Percentiles rank a stretch among this genome's conserved stretches.
Evolutionary conservation across 2,113 vertebrate genomes (phyloP).

Genomic region (Mellivora capensis): DNA sequence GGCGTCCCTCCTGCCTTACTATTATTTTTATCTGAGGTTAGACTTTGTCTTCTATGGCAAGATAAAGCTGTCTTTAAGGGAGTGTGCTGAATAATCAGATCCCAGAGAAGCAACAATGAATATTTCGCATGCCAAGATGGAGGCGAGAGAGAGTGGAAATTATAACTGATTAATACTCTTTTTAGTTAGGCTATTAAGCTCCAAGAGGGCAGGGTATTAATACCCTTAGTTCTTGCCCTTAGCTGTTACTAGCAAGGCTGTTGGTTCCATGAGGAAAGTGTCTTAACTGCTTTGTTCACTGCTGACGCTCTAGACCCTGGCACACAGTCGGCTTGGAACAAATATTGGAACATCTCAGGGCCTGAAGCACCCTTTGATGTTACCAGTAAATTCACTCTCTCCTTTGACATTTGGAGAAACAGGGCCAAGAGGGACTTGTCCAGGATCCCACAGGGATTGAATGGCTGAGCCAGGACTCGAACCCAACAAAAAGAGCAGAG

Average conservation of each 20-base stretch:
- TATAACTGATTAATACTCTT: background rate
- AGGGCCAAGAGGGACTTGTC: background rate
- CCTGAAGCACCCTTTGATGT: background rate
- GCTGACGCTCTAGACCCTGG: background rate
- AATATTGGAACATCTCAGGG: background rate
- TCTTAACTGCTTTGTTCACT: background rate
- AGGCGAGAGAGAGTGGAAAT: background rate
- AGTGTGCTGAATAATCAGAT: background rate
- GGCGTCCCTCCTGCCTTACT: background rate
- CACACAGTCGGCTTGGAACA: background rate
- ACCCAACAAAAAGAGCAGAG: background rate
- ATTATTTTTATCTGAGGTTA: background rate
- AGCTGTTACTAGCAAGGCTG: background rate
- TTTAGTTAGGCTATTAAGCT: background rate
- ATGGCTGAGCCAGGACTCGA: background rate
- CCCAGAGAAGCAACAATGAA: background rate
- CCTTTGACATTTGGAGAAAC: background rate
- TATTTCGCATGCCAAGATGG: background rate
- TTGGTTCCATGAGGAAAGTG: background rate
- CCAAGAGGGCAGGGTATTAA: background rate
- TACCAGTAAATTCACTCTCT: background rate
- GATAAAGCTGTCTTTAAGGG: conserved; percentile 30
- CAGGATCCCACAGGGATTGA: background rate
- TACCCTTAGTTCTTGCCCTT: background rate
- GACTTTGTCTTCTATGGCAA: background rate